These are phyloP conservation scores for Lepidotrigona ventralis DNA, from an alignment of 1,140 invertebrate species.

Conservation along the genomic window DNA sequence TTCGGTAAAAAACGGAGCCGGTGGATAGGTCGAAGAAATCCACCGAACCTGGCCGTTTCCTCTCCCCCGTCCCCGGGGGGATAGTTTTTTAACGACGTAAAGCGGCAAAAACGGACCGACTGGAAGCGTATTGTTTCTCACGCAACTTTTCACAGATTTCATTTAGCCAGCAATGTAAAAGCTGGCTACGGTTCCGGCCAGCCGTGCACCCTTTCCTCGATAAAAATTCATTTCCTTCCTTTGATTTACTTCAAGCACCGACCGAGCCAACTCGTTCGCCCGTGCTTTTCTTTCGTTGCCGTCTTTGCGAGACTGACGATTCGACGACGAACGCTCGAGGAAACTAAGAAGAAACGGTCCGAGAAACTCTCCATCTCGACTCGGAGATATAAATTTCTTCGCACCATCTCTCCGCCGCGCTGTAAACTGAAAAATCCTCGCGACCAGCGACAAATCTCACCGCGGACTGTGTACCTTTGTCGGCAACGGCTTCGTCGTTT, in stretches of 20 bases:
- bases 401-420: not conserved
- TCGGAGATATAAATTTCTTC: constrained; percentile 51
- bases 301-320: constrained; percentile 29
- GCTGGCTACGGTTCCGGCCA: constrained; percentile 38
- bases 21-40: constrained; percentile 50
- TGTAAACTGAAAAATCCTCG: constrained; percentile 31
- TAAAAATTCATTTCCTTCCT: constrained; percentile 74
- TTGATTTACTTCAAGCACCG: constrained; percentile 70
- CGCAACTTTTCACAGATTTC: constrained; percentile 66
- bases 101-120: constrained; percentile 32
- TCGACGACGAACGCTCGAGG: no score
- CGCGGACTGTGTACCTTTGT: not conserved
- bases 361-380: constrained; percentile 35
- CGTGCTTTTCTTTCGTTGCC: constrained; percentile 26
- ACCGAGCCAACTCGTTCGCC: constrained; percentile 54
- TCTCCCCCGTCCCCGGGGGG: constrained; percentile 1
- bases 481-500: not conserved
- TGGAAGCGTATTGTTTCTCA: constrained; percentile 64
- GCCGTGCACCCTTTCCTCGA: constrained; percentile 61
- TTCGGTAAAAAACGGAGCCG: constrained; percentile 22
- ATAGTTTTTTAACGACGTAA: constrained; percentile 54
- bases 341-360: not conserved
- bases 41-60: constrained; percentile 30
- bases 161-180: constrained; percentile 50
- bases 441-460: constrained; percentile 12